phyloP scores from a whole-genome alignment of 2,797 vertebrate genomes.

The Falco rusticolus region DNA sequence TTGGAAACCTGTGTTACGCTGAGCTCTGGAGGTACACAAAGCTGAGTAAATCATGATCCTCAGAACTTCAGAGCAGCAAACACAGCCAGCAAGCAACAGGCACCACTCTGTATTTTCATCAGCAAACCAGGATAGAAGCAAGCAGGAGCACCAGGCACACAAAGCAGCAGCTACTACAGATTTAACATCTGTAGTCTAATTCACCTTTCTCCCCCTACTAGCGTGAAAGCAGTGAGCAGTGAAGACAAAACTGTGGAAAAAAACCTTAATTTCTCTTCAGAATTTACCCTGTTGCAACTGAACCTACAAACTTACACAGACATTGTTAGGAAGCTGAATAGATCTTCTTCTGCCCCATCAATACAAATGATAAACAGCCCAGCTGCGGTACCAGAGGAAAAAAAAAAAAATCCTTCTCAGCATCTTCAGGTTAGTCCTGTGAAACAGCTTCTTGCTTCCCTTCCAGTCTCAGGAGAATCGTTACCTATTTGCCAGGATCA shows the following conservation, averaged over 20 bases:
- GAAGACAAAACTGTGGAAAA: neutral
- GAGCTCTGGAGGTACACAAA: neutral
- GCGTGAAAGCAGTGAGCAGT: neutral
- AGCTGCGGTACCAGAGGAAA: neutral
- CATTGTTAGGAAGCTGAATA: neutral
- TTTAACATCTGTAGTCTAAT: neutral
- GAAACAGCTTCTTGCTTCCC: neutral
- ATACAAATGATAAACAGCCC: neutral
- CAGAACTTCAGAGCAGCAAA: neutral
- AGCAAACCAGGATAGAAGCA: neutral
- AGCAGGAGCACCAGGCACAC: neutral
- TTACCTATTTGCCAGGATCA: neutral
- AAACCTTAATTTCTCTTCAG: neutral
- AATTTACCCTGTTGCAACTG: neutral
- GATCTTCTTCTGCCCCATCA: neutral
- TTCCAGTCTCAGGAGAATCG: neutral
- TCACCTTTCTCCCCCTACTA: neutral
- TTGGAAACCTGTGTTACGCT: neutral
- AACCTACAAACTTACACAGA: neutral
- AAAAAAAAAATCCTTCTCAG: neutral
- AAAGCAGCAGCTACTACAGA: neutral
- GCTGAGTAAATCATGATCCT: neutral
- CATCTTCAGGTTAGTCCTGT: neutral
- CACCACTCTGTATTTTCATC: neutral
- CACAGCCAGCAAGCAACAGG: neutral